A percentile compares a stretch with the other conserved stretches of the same genome.
Evolutionary conservation across 1,140 invertebrate species (phyloP).

Genomic region (Aradophagus sp.): DNA sequence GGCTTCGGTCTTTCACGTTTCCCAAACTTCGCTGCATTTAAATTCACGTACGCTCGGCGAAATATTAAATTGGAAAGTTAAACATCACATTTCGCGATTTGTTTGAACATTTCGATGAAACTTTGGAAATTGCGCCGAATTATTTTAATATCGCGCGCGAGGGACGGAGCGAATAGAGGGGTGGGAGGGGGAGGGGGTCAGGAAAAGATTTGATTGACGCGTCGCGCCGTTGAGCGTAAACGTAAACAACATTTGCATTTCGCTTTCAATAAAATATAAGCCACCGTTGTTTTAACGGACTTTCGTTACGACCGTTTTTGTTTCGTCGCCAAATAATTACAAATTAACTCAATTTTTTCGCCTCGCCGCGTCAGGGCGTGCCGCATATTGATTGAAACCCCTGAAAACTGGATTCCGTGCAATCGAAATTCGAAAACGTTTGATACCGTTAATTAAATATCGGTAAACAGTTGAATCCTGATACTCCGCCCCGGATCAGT

Average conservation of each 20-base stretch:
- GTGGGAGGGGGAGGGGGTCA: no score
- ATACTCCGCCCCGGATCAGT: no score
- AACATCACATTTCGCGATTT: slow-evolving; percentile 6
- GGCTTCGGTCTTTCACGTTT: slow-evolving; percentile 5
- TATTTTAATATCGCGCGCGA: neutral
- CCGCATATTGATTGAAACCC: slow-evolving; percentile 9
- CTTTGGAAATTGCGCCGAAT: neutral
- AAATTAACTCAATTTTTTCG: slow-evolving; percentile 1
- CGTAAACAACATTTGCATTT: slow-evolving; percentile 6
- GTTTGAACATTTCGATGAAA: slow-evolving; percentile 4
- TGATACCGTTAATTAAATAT: no score
- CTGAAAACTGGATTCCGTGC: slow-evolving; percentile 1
- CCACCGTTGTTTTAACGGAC: neutral
- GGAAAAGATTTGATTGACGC: no score
- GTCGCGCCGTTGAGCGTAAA: no score
- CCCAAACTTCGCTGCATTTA: slow-evolving; percentile 3
- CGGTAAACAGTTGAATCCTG: no score
- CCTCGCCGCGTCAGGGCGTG: neutral
- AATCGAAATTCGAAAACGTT: neutral
- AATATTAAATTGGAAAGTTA: slow-evolving; percentile 21
- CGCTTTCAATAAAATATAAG: neutral
- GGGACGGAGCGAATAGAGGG: neutral
- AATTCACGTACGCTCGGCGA: slow-evolving; percentile 2
- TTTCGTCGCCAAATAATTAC: no score
- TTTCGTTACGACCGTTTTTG: no score